A percentile compares a stretch with the other conserved stretches of the same genome.
These are phyloP conservation scores for Equus quagga DNA, from an alignment of 2,113 vertebrate species.

Conservation along the genomic window DNA sequence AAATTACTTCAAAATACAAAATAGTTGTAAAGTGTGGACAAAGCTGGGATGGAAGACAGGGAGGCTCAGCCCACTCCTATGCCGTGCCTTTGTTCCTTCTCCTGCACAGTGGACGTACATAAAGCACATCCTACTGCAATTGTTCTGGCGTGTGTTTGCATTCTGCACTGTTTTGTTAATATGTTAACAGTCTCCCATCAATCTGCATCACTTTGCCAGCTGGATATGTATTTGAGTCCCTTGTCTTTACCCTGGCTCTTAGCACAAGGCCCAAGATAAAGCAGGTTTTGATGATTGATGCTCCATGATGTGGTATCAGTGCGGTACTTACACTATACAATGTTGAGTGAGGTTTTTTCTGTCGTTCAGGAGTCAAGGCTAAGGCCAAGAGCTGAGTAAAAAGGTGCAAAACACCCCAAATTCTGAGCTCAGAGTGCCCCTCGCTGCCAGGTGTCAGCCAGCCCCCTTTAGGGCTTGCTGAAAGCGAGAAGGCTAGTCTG, in stretches of 20 bases:
- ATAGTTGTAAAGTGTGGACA: not conserved
- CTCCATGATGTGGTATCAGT: not conserved
- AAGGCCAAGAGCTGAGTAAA: not conserved
- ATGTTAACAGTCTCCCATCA: not conserved
- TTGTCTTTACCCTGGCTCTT: not conserved
- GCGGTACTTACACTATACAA: not conserved
- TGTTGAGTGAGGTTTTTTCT: not conserved
- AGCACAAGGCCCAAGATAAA: not conserved
- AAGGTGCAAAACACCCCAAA: not conserved
- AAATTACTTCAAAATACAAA: not conserved
- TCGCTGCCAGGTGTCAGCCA: not conserved
- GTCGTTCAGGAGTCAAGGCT: not conserved
- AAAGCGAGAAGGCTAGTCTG: not conserved
- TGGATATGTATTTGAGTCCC: not conserved
- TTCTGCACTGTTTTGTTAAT: not conserved
- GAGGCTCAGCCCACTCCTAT: not conserved
- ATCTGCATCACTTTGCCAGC: not conserved
- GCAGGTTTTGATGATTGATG: not conserved
- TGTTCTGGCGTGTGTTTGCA: not conserved
- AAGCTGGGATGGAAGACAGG: not conserved
- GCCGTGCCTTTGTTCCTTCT: not conserved
- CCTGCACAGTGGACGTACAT: not conserved
- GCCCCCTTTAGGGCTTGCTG: not conserved
- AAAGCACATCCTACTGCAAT: not conserved
- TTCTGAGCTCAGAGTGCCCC: not conserved